Evolutionary conservation across 2,888 invertebrate genomes (phyloP), one percentile per base, ranked within the genome.

Genomic region (Sphinx pinastri): DNA sequence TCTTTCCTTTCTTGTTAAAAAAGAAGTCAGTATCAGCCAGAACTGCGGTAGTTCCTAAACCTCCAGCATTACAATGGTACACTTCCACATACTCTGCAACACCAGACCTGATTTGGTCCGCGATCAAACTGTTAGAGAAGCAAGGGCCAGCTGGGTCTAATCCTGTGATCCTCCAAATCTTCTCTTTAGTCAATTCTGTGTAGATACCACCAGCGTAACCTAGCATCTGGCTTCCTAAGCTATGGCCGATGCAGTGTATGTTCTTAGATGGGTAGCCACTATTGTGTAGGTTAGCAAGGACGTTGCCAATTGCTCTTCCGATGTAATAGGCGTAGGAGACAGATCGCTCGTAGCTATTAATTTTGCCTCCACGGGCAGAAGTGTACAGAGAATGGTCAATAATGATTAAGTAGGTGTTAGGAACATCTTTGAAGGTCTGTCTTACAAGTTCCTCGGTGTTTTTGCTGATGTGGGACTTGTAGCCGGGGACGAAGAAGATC

Each of bases 41-140:
- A 0, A 94, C 92, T 47, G 90, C 86, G 0, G 89, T 93, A 0
- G 94, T 93, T 1, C 95, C 95, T 13, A 95, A 82, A 0, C 91
- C 92, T 4, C 95, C 95, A 58, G 94, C 94, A 73, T 95, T 95
- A 10, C 95, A 95, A 80, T 96, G 96, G 74, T 95, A 93, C 0
- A 95, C 93, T 82, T 95, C 95, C 0, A 96, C 95, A 77, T 95
- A 95, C 6, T 90, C 83, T 0, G 95, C 96, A 25, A 95, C 94
- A 2, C 93, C 92, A 52, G 92, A 90, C 71, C 95, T 88, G 0
- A 96, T 85, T 72, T 95, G 92, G 57, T 94, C 87, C 25, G 91
- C 84, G 1, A 89, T 85, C 0, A 88, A 80, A 52, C 87, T 85
- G 73, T 93, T 92, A 0, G 92, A 90, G 68, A 93, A 94, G 75